Conservation (phyloP, 2,113 vertebrate genomes). For the Scytalopus superciliaris region DNA sequence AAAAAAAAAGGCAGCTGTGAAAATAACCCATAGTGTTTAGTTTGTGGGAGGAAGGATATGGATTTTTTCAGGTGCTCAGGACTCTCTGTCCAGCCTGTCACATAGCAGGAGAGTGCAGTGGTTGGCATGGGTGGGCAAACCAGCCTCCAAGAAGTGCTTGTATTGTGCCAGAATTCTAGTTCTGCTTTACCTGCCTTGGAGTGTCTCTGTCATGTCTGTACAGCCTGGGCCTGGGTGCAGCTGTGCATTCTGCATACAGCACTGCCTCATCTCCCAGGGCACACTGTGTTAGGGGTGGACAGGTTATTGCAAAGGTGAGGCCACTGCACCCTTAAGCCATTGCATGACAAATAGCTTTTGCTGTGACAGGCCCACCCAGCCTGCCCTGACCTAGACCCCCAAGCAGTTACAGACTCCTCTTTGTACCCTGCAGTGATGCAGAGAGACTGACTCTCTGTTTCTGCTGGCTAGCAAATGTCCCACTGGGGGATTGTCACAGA, state of each 20-base stretch:
- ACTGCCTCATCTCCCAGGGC: neutral
- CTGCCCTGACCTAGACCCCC: neutral
- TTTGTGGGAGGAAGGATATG: neutral
- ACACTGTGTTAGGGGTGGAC: rapidly evolving
- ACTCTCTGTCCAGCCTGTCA: neutral
- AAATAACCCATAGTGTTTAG: neutral
- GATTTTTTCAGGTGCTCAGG: neutral
- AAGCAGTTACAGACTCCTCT: neutral
- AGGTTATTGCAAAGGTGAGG: neutral
- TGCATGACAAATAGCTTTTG: neutral
- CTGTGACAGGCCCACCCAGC: neutral
- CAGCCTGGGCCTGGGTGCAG: neutral
- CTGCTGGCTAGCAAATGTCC: neutral
- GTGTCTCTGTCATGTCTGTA: neutral
- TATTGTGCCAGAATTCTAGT: neutral
- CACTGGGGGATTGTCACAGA: neutral
- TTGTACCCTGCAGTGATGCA: neutral
- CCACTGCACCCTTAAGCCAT: neutral
- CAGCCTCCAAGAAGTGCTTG: neutral
- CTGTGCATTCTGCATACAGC: rapidly evolving
- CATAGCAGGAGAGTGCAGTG: neutral
- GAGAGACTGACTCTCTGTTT: neutral
- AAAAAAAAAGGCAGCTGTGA: neutral
- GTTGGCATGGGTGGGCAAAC: neutral
- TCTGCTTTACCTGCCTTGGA: neutral